Percentiles rank a stretch among this genome's conserved stretches.
phyloP scores from a whole-genome alignment of 2,888 invertebrate genomes.

The Leptura quadrifasciata region DNA sequence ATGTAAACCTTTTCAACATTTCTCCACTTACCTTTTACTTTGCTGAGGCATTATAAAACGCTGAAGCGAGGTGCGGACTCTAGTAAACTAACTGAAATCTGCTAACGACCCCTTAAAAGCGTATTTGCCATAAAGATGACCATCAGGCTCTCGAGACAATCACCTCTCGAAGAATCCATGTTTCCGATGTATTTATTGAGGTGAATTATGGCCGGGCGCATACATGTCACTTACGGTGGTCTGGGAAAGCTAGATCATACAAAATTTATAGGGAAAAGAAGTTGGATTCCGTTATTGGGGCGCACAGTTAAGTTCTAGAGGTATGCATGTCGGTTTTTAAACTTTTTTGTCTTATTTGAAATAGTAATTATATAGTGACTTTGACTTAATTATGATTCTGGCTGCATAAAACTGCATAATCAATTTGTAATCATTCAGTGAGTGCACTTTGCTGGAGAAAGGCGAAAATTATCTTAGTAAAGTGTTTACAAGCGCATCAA shows the following conservation, averaged over 20 bases:
- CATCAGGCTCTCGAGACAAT: constrained; percentile 52
- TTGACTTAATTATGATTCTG: background rate
- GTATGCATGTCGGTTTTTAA: too few species aligned
- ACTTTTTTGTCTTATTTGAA: background rate
- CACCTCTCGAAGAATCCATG: constrained; percentile 53
- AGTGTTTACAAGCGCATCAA: too few species aligned
- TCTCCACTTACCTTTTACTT: background rate
- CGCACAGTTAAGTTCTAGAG: background rate
- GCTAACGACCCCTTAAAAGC: constrained; percentile 38
- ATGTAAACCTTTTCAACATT: too few species aligned
- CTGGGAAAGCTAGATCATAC: background rate
- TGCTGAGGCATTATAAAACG: constrained; percentile 29
- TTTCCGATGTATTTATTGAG: constrained; percentile 57
- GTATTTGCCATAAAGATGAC: constrained; percentile 38
- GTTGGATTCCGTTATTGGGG: background rate
- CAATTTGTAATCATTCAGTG: background rate
- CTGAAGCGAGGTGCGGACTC: constrained; percentile 24
- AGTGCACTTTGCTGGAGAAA: background rate
- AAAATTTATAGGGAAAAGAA: background rate
- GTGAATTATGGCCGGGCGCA: constrained; percentile 40
- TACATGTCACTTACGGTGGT: background rate
- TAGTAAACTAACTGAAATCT: constrained; percentile 34
- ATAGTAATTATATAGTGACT: background rate
- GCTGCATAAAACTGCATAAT: too few species aligned
- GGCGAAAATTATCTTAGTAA: background rate